Evolutionary conservation across 92 coral and sea anemone species (phyloP), one percentile per base, ranked within the genome.

Genomic region (Pocillopora grandis): DNA sequence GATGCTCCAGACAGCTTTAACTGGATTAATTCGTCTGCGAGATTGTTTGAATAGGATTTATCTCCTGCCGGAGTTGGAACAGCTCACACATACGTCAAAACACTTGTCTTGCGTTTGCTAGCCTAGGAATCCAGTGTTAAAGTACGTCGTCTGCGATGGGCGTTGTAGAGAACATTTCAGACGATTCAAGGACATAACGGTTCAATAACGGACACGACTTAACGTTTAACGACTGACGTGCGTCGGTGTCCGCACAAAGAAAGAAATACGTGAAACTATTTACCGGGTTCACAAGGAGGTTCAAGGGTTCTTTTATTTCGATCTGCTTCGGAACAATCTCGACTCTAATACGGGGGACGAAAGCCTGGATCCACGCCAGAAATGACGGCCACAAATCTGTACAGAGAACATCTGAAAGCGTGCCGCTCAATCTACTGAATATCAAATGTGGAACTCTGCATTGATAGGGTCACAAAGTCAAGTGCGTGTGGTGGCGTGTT

Each of bases 271-370:
- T 81, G 85, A 81, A 70, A 81, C 60, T 71, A 17, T 12, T 19
- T 3, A n/a, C 69, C 59, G 60, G 77, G 85, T 81, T 59, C 63
- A 75, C 62, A 60, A 37, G 23, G 60, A 42, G 74, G 85, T 81
- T 81, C 85, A 81, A 81, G 85, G 36, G 74, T 77, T 81, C 58
- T 80, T 81, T 70, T 80, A 59, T 58, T 80, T 74, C 76, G 31
- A 31, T 56, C 36, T 31, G 14, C 74, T 77, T n/a, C 1, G 58
- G 85, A 81, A 81, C 85, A 81, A 81, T 81, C 85, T 81, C 68
- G 85, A 81, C 77, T 81, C 70, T 59, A 81, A 35, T 81, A 70
- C 42, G 66, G 2, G 61, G 58, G 48, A 58, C 77, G 60, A 70
- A 60, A 15, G 71, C 35, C 77, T 81, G 85, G 85, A 81, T 15